Conservation (phyloP, 92 coral and sea anemone genomes). For the Epizoanthus ramosus region DNA sequence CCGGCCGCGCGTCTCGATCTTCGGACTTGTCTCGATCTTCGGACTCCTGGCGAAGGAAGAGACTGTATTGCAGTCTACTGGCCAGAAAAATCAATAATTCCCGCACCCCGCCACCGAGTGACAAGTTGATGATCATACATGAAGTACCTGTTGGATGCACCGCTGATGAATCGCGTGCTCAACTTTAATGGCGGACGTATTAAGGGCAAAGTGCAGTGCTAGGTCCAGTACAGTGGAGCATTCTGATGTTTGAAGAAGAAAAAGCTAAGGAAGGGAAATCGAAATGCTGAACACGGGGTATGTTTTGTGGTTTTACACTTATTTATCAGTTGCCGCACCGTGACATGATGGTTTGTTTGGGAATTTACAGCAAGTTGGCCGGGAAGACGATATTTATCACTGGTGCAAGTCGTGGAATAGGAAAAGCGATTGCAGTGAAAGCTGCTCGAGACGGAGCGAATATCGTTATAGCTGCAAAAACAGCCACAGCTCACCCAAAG, state of each 20-base stretch:
- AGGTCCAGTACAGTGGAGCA: too few relatives aligned
- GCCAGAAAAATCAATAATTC: too few relatives aligned
- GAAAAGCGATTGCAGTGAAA: constrained; percentile 95
- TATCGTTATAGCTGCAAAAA: constrained; percentile 92
- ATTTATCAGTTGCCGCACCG: too few relatives aligned
- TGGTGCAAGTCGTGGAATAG: constrained; percentile 97
- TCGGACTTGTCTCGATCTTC: too few relatives aligned
- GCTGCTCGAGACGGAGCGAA: constrained; percentile 97
- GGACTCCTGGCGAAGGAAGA: too few relatives aligned
- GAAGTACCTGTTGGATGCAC: too few relatives aligned
- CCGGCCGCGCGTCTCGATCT: too few relatives aligned
- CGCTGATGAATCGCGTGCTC: not conserved
- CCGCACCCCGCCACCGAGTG: too few relatives aligned
- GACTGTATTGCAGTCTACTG: too few relatives aligned
- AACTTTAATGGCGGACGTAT: not conserved
- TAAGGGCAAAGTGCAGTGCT: not conserved
- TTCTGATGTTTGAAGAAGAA: not conserved
- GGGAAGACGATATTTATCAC: constrained; percentile 94
- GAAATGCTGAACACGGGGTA: constrained; percentile 19
- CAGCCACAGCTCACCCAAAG: constrained; percentile 83
- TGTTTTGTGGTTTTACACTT: too few relatives aligned
- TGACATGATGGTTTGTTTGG: not conserved
- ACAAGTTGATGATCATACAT: too few relatives aligned
- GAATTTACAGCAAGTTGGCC: constrained; percentile 70
- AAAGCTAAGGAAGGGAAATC: too few relatives aligned